Conservation (phyloP, 1,140 invertebrate species). For the Pseudomyrmex cubaensis region DNA sequence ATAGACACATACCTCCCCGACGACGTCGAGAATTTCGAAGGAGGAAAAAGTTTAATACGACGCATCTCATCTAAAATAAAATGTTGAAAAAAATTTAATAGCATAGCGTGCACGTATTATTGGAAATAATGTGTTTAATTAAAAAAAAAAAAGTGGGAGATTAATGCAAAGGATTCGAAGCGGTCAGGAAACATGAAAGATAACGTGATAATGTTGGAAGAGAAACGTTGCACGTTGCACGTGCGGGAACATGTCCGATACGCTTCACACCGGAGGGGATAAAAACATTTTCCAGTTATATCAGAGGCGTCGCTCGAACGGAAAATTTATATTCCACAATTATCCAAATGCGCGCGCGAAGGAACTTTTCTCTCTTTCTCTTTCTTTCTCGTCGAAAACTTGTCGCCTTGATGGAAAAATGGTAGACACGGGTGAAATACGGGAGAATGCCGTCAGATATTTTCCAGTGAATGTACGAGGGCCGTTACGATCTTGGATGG, state of each 20-base stretch:
- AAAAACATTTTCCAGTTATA: constrained; percentile 31
- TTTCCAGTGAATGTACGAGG: constrained; percentile 47
- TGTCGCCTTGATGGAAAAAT: constrained; percentile 50
- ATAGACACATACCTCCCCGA: constrained; percentile 33
- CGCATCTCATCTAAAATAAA: background rate
- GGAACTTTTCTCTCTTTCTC: background rate
- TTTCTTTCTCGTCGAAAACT: constrained; percentile 26
- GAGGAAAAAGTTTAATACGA: background rate
- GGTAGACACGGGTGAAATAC: constrained; percentile 14
- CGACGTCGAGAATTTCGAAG: constrained; percentile 17
- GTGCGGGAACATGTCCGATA: background rate
- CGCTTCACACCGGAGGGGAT: background rate
- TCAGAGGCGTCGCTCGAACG: background rate
- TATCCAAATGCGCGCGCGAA: background rate
- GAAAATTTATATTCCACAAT: constrained; percentile 38
- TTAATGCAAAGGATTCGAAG: too few relatives aligned
- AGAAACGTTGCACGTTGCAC: too few relatives aligned
- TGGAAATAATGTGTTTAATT: background rate
- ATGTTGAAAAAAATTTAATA: background rate
- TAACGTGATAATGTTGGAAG: background rate
- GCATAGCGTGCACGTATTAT: background rate
- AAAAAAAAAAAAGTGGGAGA: background rate
- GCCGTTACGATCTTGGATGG: constrained; percentile 2
- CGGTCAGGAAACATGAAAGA: background rate
- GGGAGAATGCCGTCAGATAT: constrained; percentile 28